phyloP scores from a whole-genome alignment of 2,113 vertebrate species.

The Catharus minimus region DNA sequence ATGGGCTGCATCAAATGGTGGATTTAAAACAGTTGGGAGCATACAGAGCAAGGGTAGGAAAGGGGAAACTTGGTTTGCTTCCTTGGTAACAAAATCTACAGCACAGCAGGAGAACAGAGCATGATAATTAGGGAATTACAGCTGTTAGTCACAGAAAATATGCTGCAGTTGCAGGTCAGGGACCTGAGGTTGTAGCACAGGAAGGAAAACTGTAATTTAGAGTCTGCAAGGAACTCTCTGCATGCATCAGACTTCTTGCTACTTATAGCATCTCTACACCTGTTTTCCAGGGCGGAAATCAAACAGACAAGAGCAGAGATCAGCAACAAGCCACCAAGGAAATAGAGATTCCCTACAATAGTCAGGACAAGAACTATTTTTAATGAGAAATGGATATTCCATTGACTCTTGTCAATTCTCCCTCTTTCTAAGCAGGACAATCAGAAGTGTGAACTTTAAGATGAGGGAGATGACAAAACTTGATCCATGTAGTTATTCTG shows the following conservation, averaged over 20 bases:
- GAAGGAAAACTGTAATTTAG: conserved; percentile 82
- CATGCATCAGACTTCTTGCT: conserved; percentile 23
- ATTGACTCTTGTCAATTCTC: neutral
- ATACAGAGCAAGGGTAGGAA: neutral
- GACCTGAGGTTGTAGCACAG: conserved; percentile 72
- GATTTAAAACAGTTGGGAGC: conserved; percentile 54
- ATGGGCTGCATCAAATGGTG: conserved; percentile 58
- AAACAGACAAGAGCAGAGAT: conserved; percentile 64
- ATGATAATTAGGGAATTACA: conserved; percentile 80
- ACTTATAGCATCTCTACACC: conserved; percentile 63
- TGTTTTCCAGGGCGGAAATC: conserved; percentile 59
- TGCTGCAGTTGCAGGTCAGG: conserved; percentile 74
- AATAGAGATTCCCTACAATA: neutral
- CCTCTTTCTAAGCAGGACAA: neutral
- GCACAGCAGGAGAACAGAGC: conserved; percentile 75
- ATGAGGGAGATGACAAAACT: neutral
- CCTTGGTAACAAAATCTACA: conserved; percentile 75
- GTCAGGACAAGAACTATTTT: neutral
- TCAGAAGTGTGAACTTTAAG: neutral
- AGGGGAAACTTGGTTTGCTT: conserved; percentile 47
- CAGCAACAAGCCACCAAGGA: neutral
- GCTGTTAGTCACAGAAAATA: conserved; percentile 79
- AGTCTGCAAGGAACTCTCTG: conserved; percentile 65
- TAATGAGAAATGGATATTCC: neutral
- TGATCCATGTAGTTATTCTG: neutral